phyloP scores from a whole-genome alignment of 2,113 vertebrate species.

The Dryoscopus gambensis region DNA sequence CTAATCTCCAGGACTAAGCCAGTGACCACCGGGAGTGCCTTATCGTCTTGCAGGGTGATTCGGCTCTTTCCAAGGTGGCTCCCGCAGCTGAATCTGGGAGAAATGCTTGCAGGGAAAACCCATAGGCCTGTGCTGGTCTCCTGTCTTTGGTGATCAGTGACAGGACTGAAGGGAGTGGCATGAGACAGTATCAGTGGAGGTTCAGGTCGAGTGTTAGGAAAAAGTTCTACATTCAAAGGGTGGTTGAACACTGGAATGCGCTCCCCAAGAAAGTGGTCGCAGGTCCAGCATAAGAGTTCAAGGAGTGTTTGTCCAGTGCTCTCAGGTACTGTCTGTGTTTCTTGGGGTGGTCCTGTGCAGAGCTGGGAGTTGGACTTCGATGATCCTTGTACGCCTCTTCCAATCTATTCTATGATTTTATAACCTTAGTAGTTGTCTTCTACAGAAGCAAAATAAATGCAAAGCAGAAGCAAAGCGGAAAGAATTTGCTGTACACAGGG shows the following conservation, averaged over 20 bases:
- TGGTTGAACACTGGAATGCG: fast-evolving
- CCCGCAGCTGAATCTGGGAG: no score
- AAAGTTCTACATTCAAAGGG: background rate
- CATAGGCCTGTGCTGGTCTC: background rate
- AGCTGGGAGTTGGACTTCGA: background rate
- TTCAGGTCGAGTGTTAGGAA: background rate
- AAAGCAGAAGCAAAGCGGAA: background rate
- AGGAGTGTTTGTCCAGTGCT: background rate
- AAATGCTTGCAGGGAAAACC: no score
- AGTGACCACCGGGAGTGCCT: no score
- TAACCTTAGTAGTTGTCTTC: background rate
- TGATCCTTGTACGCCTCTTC: background rate
- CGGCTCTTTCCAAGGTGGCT: no score
- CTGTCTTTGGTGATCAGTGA: no score
- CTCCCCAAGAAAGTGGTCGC: background rate
- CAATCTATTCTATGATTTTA: background rate
- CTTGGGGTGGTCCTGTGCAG: background rate
- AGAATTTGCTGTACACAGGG: background rate
- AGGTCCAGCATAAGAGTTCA: background rate
- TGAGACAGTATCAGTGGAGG: background rate
- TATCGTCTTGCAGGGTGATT: no score
- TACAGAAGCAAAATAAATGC: background rate
- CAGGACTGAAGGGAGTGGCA: background rate
- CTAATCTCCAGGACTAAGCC: no score
- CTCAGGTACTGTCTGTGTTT: background rate